Evolutionary conservation across 2,888 invertebrate species (phyloP), one percentile per base, ranked within the genome.

Genomic region (Omphaloscelis lunosa): DNA sequence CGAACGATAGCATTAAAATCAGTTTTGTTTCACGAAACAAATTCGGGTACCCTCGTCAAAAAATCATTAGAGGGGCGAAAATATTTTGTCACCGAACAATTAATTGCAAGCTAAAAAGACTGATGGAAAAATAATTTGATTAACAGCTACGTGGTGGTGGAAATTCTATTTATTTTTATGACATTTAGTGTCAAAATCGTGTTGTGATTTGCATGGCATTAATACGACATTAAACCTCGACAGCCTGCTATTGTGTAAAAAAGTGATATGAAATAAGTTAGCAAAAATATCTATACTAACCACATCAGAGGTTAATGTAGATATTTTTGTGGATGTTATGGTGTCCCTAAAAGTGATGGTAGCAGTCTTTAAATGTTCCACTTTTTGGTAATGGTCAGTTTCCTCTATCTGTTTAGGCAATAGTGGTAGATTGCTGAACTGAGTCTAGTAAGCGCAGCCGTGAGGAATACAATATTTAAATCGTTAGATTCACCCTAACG

Each of bases 11-110:
- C 83, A 87, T 87, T 86, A 84, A 89, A 93, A 91, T 92, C 91
- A 88, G 86, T 90, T 90, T 90, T 91, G 88, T 90, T 89, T 89
- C 87, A 84, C 82, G 79, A 76, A 90, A 90, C 90, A 89, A 90
- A 90, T 89, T 90, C 89, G 79, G 87, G 89, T 89, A 95, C 95
- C 95, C 95, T 95, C 94, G 94, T 95, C 95, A 95, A 93, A 94
- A 94, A 93, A 93, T 92, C 92, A 92, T 94, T 94, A 93, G 90
- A 90, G 89, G 90, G 92, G 92, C 92, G 93, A 93, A 93, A 93
- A 94, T 94, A 95, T 95, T 95, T 94, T 94, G 94, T 93, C 94
- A 91, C 86, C 85, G 90, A 91, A 93, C 93, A 92, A 92, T 86
- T 87, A 83, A 87, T 87, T 78, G 83, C 70, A 59, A 73, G 75